Percentiles rank a stretch among this genome's conserved stretches.
Conservation (phyloP, 2,113 vertebrate species). For the Dipodomys merriami region DNA sequence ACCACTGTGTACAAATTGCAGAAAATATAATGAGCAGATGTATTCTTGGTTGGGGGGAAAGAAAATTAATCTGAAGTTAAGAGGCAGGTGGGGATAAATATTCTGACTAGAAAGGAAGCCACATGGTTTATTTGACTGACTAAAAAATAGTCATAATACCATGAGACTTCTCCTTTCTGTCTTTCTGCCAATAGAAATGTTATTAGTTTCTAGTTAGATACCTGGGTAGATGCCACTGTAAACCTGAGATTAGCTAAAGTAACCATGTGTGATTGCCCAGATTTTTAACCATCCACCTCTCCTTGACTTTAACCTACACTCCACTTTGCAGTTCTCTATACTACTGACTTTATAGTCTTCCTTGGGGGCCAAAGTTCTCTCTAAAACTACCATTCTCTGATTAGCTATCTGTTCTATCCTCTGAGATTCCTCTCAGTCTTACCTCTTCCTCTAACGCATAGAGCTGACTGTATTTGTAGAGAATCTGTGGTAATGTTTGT, state of each 20-base stretch:
- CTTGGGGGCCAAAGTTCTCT: not conserved
- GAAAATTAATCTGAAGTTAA: constrained; percentile 28
- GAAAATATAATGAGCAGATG: constrained; percentile 35
- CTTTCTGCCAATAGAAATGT: not conserved
- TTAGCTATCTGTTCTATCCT: not conserved
- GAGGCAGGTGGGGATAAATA: constrained; percentile 35
- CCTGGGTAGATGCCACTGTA: not conserved
- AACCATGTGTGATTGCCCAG: not conserved
- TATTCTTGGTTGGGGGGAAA: not conserved
- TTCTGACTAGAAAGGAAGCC: not conserved
- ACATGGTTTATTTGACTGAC: not conserved
- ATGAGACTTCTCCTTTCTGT: not conserved
- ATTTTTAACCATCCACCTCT: not conserved
- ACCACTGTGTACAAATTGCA: constrained; percentile 13
- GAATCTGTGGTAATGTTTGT: too few species aligned
- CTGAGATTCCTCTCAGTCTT: not conserved
- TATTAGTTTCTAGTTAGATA: not conserved
- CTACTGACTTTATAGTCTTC: not conserved
- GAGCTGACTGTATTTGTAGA: not conserved
- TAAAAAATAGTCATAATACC: not conserved
- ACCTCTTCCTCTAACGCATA: not conserved
- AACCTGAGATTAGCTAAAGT: not conserved
- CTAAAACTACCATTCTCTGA: not conserved
- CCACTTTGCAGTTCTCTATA: not conserved
- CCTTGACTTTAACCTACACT: not conserved